Evolutionary conservation across 2,888 invertebrate species (phyloP).

Genomic region (Hirtodrosophila confusa): DNA sequence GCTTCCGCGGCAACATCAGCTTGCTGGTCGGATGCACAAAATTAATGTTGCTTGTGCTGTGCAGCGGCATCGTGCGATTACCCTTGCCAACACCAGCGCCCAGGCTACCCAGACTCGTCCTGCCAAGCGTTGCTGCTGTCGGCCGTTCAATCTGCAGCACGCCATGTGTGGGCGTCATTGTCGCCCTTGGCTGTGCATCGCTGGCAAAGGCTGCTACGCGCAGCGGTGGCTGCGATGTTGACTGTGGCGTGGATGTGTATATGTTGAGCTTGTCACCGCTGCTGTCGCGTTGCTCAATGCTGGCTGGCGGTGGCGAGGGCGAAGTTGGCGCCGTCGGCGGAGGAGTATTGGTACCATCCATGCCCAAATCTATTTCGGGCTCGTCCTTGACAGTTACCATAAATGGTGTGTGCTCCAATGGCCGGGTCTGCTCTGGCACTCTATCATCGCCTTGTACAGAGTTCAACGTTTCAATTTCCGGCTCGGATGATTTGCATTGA

Average conservation of each 20-base stretch:
- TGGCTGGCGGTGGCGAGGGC: constrained; percentile 48
- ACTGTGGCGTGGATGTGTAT: constrained; percentile 12
- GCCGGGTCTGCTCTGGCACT: constrained; percentile 6
- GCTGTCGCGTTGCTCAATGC: constrained; percentile 14
- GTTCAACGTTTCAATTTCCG: constrained; percentile 53
- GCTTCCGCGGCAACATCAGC: constrained; percentile 67
- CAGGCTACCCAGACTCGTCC: constrained; percentile 24
- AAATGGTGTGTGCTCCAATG: constrained; percentile 62
- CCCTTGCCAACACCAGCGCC: constrained; percentile 19
- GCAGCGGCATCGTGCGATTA: constrained; percentile 53
- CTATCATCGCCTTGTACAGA: constrained; percentile 20
- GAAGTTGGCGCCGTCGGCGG: constrained; percentile 71
- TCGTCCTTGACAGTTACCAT: constrained; percentile 59
- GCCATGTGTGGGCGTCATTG: constrained; percentile 44
- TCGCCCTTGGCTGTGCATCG: constrained; percentile 11
- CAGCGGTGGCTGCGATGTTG: constrained; percentile 50
- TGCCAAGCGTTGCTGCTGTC: constrained; percentile 42
- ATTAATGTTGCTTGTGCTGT: constrained; percentile 62
- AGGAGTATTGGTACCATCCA: constrained; percentile 65
- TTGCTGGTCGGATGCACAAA: constrained; percentile 67
- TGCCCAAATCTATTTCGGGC: constrained; percentile 62
- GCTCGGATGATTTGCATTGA: constrained; percentile 47
- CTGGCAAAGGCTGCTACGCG: constrained; percentile 81
- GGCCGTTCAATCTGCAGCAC: constrained; percentile 61
- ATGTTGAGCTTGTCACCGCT: not conserved